Evolutionary conservation across 2,797 vertebrate species (phyloP).

Genomic region (Spinibarbus caldwelli): DNA sequence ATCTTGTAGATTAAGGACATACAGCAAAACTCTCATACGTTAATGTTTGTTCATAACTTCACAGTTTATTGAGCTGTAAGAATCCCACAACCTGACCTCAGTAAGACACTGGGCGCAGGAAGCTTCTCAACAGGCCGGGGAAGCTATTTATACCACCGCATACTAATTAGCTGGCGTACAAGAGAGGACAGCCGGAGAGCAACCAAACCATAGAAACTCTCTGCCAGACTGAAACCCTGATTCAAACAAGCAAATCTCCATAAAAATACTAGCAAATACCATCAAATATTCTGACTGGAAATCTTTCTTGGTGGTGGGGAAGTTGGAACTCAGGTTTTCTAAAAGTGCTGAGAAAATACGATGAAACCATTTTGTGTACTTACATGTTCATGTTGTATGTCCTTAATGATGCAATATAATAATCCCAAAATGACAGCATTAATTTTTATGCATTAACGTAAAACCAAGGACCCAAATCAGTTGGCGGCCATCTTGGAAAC

Average conservation of each 20-base stretch:
- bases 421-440: not conserved
- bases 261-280: constrained; percentile 4
- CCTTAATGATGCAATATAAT: not conserved
- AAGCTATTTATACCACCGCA: constrained; percentile 57
- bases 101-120: constrained; percentile 12
- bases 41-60: constrained; percentile 3
- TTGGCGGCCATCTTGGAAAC: not conserved
- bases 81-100: constrained; percentile 24
- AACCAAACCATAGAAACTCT: constrained; percentile 49
- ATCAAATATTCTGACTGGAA: not conserved
- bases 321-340: not conserved
- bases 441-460: not conserved
- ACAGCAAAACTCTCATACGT: not conserved
- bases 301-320: not conserved
- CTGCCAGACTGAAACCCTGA: constrained; percentile 40
- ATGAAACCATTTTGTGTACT: not conserved
- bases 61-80: constrained; percentile 27
- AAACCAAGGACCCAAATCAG: not conserved
- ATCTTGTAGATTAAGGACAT: not conserved
- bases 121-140: constrained; percentile 41
- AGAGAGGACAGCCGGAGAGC: constrained; percentile 50
- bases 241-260: constrained; percentile 37
- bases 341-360: not conserved
- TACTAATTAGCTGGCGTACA: constrained; percentile 56
- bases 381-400: not conserved